Evolutionary conservation across 1,140 invertebrate genomes (phyloP).

Genomic region (Leptoteleia sp.): DNA sequence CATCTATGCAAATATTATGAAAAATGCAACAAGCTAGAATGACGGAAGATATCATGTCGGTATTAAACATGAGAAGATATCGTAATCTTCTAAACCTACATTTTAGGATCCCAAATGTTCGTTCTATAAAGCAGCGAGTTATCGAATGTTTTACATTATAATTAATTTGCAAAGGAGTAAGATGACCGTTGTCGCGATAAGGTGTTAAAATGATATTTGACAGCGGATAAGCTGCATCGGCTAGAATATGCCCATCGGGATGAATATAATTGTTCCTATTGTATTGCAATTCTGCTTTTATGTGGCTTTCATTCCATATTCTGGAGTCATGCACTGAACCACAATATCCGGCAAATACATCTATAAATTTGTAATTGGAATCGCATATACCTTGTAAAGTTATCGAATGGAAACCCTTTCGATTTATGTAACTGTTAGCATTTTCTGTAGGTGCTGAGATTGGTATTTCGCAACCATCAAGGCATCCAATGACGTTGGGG

Average conservation of each 20-base stretch:
- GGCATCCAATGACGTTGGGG: constrained; percentile 15
- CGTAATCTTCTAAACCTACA: background rate
- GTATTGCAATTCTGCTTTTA: background rate
- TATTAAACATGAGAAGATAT: constrained; percentile 1
- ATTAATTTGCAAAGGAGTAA: background rate
- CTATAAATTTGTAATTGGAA: constrained; percentile 18
- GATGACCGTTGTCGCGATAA: constrained; percentile 47
- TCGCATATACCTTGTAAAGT: constrained; percentile 20
- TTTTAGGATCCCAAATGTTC: background rate
- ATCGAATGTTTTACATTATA: background rate
- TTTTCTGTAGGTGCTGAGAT: no score
- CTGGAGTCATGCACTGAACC: constrained; percentile 3
- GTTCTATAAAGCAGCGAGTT: background rate
- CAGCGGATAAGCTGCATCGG: constrained; percentile 59
- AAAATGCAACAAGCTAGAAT: constrained; percentile 1
- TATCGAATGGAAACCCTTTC: constrained; percentile 15
- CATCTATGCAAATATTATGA: background rate
- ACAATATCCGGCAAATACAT: constrained; percentile 14
- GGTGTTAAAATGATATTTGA: constrained; percentile 46
- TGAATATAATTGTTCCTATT: background rate
- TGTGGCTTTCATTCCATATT: background rate
- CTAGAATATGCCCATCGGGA: constrained; percentile 1
- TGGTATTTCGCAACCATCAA: constrained; percentile 1
- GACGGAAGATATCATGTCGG: constrained; percentile 1
- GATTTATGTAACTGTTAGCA: constrained; percentile 1